Conservation (phyloP, 2,113 vertebrate genomes). For the Nettapus auritus region DNA sequence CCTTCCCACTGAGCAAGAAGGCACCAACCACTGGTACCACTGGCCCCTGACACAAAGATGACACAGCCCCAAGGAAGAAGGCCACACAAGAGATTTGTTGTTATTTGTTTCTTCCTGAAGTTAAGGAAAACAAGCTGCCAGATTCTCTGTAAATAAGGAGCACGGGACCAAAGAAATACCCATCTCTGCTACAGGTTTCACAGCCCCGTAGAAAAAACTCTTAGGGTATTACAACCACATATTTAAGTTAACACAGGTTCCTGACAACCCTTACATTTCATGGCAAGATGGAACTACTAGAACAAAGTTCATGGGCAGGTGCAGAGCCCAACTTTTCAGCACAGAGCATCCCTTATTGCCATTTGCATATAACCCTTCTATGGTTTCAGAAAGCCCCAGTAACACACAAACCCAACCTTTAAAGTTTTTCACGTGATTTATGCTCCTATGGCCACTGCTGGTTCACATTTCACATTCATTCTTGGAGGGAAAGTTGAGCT, state of each 20-base stretch:
- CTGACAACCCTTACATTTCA: neutral
- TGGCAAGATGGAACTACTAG: neutral
- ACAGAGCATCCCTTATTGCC: neutral
- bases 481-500: slow-evolving; percentile 33
- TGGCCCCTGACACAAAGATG: neutral
- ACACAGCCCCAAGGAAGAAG: neutral
- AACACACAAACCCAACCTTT: neutral
- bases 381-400: neutral
- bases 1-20: neutral
- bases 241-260: neutral
- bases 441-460: neutral
- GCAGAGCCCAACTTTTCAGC: neutral
- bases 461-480: slow-evolving; percentile 32
- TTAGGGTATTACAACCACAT: neutral
- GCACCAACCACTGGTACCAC: neutral
- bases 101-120: neutral
- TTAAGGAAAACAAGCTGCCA: neutral
- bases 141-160: neutral
- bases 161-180: neutral
- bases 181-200: neutral
- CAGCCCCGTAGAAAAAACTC: neutral
- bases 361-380: neutral
- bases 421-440: slow-evolving; percentile 15
- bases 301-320: neutral
- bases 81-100: neutral